Percentiles rank a stretch among this genome's conserved stretches.
phyloP scores from a whole-genome alignment of 2,797 vertebrate genomes.

The Zenarchopterus dispar region DNA sequence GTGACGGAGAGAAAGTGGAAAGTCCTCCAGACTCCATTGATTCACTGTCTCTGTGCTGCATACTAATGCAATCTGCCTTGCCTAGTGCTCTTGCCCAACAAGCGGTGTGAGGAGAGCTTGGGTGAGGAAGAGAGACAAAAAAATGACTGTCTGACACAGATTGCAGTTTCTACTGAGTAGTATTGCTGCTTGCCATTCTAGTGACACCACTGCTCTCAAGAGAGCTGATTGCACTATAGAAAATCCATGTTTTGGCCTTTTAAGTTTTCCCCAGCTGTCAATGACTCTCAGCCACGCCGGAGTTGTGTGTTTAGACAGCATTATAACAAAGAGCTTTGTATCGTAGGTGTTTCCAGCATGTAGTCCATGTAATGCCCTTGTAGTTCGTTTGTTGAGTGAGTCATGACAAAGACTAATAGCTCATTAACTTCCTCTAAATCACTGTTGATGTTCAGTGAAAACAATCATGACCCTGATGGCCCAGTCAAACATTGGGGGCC shows the following conservation, averaged over 20 bases:
- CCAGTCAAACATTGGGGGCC: conserved; percentile 49
- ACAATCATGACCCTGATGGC: conserved; percentile 69
- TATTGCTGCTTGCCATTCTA: conserved; percentile 29
- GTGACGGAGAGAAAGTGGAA: conserved; percentile 70
- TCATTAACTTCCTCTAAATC: conserved; percentile 75
- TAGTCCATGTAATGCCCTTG: conserved; percentile 22
- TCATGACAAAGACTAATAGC: conserved; percentile 75
- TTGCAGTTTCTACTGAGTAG: conserved; percentile 41
- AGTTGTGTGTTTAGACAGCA: conserved; percentile 32
- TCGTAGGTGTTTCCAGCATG: conserved; percentile 41
- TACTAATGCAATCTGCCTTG: conserved; percentile 69
- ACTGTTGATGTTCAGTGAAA: conserved; percentile 77
- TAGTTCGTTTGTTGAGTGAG: conserved; percentile 25
- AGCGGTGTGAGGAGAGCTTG: conserved; percentile 25
- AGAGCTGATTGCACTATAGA: conserved; percentile 41
- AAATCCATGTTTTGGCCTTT: conserved; percentile 48
- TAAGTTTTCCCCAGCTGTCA: conserved; percentile 54
- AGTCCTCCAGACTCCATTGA: conserved; percentile 82
- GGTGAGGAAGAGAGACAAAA: conserved; percentile 12
- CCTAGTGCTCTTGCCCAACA: conserved; percentile 51
- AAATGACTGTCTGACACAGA: conserved; percentile 50
- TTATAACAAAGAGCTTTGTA: conserved; percentile 33
- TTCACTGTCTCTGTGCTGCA: conserved; percentile 67
- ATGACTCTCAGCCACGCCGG: conserved; percentile 36
- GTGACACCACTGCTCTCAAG: conserved; percentile 41